Evolutionary conservation across 2,113 vertebrate species (phyloP).

Genomic region (Pachyramphus minor): DNA sequence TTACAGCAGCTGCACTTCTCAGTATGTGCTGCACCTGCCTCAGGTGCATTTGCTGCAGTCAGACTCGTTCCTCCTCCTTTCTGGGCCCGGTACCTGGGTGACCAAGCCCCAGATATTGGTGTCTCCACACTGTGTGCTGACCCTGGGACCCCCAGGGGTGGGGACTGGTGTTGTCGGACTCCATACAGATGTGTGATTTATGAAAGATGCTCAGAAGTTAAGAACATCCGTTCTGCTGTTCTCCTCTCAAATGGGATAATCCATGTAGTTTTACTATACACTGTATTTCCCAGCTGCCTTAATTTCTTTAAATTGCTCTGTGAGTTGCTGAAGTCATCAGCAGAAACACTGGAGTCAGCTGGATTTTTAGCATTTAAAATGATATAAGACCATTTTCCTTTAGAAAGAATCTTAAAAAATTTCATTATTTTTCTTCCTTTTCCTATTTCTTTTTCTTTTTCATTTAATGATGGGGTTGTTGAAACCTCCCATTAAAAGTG

Average conservation of each 20-base stretch:
- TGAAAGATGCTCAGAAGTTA: not conserved
- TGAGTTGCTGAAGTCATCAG: slow-evolving; percentile 66
- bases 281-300: slow-evolving; percentile 43
- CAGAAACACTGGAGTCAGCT: slow-evolving; percentile 59
- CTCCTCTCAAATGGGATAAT: not conserved
- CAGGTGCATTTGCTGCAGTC: rapidly evolving
- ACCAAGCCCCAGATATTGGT: rapidly evolving
- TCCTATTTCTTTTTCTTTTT: not conserved
- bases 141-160: not conserved
- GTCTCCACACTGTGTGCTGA: not conserved
- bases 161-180: not conserved
- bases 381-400: slow-evolving; percentile 38
- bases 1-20: not conserved
- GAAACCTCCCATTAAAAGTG: slow-evolving; percentile 43
- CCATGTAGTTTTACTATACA: slow-evolving; percentile 14
- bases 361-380: slow-evolving; percentile 45
- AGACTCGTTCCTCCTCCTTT: not conserved
- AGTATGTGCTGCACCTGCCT: rapidly evolving
- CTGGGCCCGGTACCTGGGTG: not conserved
- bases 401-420: slow-evolving; percentile 36
- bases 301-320: slow-evolving; percentile 44
- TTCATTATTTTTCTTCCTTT: slow-evolving; percentile 51
- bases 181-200: not conserved
- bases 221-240: not conserved
- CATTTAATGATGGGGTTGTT: not conserved